Evolutionary conservation across 2,797 vertebrate genomes (phyloP), one percentile per base, ranked within the genome.

Genomic region (Heterohyrax brucei): DNA sequence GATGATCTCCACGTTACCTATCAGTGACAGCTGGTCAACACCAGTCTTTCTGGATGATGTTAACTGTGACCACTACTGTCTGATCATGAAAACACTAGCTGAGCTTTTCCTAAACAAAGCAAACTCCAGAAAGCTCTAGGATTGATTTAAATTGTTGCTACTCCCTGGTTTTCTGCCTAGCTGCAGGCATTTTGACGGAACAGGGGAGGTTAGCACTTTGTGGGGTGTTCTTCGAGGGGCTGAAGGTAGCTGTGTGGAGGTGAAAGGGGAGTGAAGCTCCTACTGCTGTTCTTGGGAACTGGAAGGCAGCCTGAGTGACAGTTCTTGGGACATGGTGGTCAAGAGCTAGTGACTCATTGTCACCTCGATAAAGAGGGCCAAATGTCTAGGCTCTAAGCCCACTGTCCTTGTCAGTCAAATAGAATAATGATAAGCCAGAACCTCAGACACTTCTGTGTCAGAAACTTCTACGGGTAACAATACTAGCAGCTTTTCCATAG

Each of bases 31-130:
- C n/a, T 87, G 16, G 30, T 53, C 24, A 79, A 39, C 10, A 68
- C 1, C 14, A 18, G 28, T 22, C 4, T 84, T 84, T 88, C 59
- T 39, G 19, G 13, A 50, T 87, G 59, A 84, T 80, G 48, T 53
- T 78, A 78, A 87, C 90, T 83, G 59, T 84, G 64, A 87, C 7
- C 39, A 78, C 68, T 76, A 26, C 75, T 73, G 5, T 75, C 73
- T 80, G 33, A 22, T 24, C 59, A 83, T 22, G 56, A 33, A 73
- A 83, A 78, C n/a, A 56, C 1, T 5, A 79, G 68, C 46, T 44
- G 33, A 46, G 80, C 50, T 73, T 91, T 88, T n/a, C 18, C 70
- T 28, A 76, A 61, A 66, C 7, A 56, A 93, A 79, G 44, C 84
- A 61, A 66, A 64, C 73, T 79, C 59, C n/a, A 61, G 30, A 39